phyloP scores from a whole-genome alignment of 1,140 invertebrate species.

The Cylas formicarius region DNA sequence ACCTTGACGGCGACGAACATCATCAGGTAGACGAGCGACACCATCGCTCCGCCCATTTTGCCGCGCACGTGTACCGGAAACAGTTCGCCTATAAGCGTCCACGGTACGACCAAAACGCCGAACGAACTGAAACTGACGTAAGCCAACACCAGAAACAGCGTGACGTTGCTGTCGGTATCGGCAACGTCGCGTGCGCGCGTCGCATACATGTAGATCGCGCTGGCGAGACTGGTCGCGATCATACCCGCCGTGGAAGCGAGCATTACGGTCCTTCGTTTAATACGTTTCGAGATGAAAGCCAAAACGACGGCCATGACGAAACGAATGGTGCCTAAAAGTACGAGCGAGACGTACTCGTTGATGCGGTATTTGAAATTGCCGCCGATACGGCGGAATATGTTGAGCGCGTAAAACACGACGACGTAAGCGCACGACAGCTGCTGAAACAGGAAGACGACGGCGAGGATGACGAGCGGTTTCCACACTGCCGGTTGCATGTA shows the following conservation, averaged over 20 bases:
- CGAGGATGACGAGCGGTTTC: constrained; percentile 47
- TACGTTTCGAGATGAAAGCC: constrained; percentile 46
- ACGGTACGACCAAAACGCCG: constrained; percentile 55
- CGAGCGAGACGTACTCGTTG: constrained; percentile 45
- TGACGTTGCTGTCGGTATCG: constrained; percentile 13
- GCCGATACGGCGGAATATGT: constrained; percentile 48
- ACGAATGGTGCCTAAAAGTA: constrained; percentile 47
- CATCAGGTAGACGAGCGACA: constrained; percentile 53
- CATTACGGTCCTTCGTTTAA: constrained; percentile 46
- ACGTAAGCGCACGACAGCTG: constrained; percentile 54
- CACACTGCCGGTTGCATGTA: constrained; percentile 39
- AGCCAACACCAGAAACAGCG: constrained; percentile 34
- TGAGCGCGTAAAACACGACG: constrained; percentile 61
- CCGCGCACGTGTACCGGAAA: constrained; percentile 50
- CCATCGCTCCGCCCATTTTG: constrained; percentile 48
- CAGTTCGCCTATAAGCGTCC: constrained; percentile 50
- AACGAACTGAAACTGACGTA: constrained; percentile 50
- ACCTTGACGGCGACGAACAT: constrained; percentile 60
- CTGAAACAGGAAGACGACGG: constrained; percentile 49
- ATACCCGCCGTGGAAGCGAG: constrained; percentile 50
- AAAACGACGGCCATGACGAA: constrained; percentile 48
- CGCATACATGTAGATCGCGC: constrained; percentile 44
- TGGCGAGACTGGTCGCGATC: constrained; percentile 47
- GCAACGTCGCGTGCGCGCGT: not conserved
- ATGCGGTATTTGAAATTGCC: constrained; percentile 41